Base-by-base conservation (phyloP, 2,113 vertebrate genomes). In the Sakesphorus luctuosus region DNA sequence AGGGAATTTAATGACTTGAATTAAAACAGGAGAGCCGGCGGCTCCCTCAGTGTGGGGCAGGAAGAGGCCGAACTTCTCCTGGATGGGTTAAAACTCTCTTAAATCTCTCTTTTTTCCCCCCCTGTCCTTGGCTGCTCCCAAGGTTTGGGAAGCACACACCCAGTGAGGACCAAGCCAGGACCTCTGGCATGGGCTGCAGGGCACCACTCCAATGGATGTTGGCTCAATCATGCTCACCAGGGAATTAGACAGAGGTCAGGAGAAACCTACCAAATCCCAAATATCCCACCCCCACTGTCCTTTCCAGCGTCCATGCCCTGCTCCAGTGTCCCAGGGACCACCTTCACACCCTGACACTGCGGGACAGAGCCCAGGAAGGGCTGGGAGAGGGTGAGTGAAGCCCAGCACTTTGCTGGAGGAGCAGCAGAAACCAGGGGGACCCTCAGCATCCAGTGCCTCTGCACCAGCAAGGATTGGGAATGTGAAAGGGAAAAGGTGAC, bases 131-230 rank as follows among this genome's bases (percentile, higher is more conserved):
- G 35, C 53, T 14, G 47, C 69, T 49, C 50, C 38, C 53, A 16
- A 35, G 35, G 2, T 26, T 40, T 2, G 13, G 68, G 73, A n/a
- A 75, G 58, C 10, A 2, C 36, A 6, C 2, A 0, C 4, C 0
- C 0, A 2, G 14, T 0, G 1, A 21, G 91, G 33, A 29, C 21
- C 0, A 0, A 38, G 71, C 7, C 21, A 5, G 80, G 59, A 50
- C 23, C 24, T 46, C 2, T 40, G 1, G 38, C 0, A 0, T 2
- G 31, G 62, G 46, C 28, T 18, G 76, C 3, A 2, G 18, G 35
- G 14, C 4, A 1, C 3, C 21, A 1, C 0, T 1, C 28, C 1
- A 0, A 5, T 1, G 61, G 84, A 15, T 2, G 9, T 0, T 0
- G 14, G 43, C 33, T 21, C 35, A 13, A 1, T 3, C 1, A 3